Evolutionary conservation across 2,888 invertebrate species (phyloP).

Genomic region (Macrophya alboannulata): DNA sequence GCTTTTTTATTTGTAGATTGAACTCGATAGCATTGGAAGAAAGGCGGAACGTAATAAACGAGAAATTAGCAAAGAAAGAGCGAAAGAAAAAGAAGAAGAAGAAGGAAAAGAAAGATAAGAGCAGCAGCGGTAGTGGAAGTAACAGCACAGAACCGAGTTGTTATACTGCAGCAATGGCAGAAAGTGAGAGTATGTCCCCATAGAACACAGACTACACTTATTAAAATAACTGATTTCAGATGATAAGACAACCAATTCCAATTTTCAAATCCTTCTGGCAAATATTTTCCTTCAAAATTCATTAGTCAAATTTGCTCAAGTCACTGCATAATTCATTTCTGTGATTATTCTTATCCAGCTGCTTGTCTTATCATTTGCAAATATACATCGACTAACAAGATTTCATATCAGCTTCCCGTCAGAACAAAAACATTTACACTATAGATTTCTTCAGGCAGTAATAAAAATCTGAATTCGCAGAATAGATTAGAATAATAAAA

Average conservation of each 20-base stretch:
- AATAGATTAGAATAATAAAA: background rate
- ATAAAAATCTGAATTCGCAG: background rate
- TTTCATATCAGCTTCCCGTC: constrained; percentile 52
- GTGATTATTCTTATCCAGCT: background rate
- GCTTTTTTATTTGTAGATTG: constrained; percentile 76
- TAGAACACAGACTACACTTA: constrained; percentile 25
- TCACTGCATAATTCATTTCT: background rate
- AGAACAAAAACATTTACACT: constrained; percentile 60
- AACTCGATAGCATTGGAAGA: constrained; percentile 86
- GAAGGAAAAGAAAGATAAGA: constrained; percentile 82
- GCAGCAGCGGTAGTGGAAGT: constrained; percentile 72
- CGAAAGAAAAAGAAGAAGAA: constrained; percentile 88
- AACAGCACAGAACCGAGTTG: constrained; percentile 73
- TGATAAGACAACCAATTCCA: background rate
- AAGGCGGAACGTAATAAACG: constrained; percentile 86
- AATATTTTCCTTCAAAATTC: background rate
- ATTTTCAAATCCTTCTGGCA: background rate
- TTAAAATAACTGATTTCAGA: background rate
- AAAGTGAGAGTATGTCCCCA: constrained; percentile 63
- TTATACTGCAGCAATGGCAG: constrained; percentile 74
- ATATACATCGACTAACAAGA: constrained; percentile 11
- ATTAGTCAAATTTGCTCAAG: constrained; percentile 1
- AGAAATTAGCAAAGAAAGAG: constrained; percentile 88
- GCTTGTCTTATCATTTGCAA: constrained; percentile 14
- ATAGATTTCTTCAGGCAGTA: background rate